Base-by-base conservation (phyloP, 1,140 invertebrate species). In the Drosophila triauraria region DNA sequence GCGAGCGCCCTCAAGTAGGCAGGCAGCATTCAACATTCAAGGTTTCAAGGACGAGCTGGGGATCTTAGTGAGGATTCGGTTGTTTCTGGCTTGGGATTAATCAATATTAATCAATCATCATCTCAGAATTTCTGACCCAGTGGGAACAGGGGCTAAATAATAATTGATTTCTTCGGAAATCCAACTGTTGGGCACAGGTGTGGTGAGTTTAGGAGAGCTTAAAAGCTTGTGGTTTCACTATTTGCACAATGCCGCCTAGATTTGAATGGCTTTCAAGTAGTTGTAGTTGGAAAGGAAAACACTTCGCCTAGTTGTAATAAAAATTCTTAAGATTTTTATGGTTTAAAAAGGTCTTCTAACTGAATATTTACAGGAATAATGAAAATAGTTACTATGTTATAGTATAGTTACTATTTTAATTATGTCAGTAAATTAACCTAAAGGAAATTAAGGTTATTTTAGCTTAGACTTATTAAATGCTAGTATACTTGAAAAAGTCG, bases 1-100 rank as follows among this genome's bases (percentile, higher is more conserved):
- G 65, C 25, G 7, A 61, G 58, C 65, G 59, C 78, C 58, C 62
- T 72, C 76, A 88, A 88, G 80, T 75, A 78, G 77, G 80, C 84
- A 88, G 78, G 47, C 67, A 57, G 40, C 54, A 61, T 60, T 80
- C 78, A 81, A 71, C 43, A 50, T 58, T 75, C 48, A 65, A 70
- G 47, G 40, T 43, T 65, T 30, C 48, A 64, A 78, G 58, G 64
- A 70, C 75, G 30, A 61, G 57, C 35, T 44, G 35, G 50, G 43
- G 10, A 43, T 70, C 57, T 62, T 12, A n/a, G n/a, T 27, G 10
- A 8, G 32, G n/a, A 23, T 44, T 32, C 5, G 17, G 17, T 3
- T 17, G 27, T 44, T 10, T 9, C 25, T 10, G 38, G 50, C 15
- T 3, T n/a, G 17, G 25, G 12, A 51, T 27, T 47, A 76, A 77